A percentile compares a stretch with the other conserved stretches of the same genome.
Conservation (phyloP, 2,113 vertebrate genomes). For the Stomatorhinus ivindoensis region DNA sequence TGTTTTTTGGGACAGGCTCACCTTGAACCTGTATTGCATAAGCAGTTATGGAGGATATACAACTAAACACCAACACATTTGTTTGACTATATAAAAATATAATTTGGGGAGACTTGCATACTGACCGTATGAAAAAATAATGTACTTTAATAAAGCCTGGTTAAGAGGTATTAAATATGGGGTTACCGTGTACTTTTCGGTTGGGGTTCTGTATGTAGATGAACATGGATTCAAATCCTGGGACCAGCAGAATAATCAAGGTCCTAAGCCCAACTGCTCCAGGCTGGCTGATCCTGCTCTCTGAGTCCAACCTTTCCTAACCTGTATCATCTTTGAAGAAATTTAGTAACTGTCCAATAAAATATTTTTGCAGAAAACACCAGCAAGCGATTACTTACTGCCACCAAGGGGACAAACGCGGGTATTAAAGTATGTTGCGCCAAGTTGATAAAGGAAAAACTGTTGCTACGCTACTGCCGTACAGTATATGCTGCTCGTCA, state of each 20-base stretch:
- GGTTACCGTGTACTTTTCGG: background rate
- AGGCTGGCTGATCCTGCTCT: background rate
- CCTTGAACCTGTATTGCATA: background rate
- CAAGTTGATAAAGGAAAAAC: background rate
- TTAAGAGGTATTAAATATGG: background rate
- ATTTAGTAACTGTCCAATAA: background rate
- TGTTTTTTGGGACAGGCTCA: background rate
- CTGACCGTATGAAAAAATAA: background rate
- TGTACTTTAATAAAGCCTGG: background rate
- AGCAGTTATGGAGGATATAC: background rate
- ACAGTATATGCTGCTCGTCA: background rate
- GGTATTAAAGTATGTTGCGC: background rate
- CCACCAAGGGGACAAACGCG: background rate
- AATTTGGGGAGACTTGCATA: background rate
- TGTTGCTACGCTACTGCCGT: background rate
- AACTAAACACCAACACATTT: background rate
- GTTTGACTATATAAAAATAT: background rate
- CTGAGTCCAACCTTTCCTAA: background rate
- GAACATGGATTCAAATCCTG: background rate
- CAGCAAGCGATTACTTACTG: background rate
- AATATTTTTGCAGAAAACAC: background rate
- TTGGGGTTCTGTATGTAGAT: background rate
- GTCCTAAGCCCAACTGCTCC: background rate
- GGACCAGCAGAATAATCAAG: background rate
- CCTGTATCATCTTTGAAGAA: background rate